These are phyloP conservation scores for Rattus norvegicus DNA, from an alignment of 2,113 vertebrate species.

Conservation along the genomic window DNA sequence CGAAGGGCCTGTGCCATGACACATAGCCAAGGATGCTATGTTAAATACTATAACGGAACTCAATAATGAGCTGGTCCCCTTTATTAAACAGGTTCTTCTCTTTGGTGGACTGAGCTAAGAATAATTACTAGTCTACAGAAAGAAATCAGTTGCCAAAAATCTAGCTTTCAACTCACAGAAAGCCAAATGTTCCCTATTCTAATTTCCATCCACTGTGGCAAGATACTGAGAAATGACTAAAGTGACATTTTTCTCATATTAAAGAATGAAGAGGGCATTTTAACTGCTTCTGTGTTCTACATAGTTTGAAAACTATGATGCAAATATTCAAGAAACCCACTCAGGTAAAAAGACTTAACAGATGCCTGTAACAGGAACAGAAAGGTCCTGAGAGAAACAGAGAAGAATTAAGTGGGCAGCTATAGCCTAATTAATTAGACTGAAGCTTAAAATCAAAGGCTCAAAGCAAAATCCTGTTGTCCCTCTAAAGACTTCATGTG, in stretches of 20 bases:
- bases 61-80: neutral
- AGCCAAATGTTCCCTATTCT: constrained; percentile 23
- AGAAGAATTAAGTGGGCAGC: constrained; percentile 8
- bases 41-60: neutral
- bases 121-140: constrained; percentile 2
- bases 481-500: neutral
- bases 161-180: constrained; percentile 34
- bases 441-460: constrained; percentile 49
- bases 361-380: neutral
- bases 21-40: neutral
- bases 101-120: constrained; percentile 12
- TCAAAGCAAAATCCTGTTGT: neutral
- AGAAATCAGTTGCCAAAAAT: constrained; percentile 59
- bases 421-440: constrained; percentile 6
- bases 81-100: constrained; percentile 45
- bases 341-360: neutral
- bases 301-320: constrained; percentile 30
- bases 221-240: constrained; percentile 30
- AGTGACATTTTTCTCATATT: constrained; percentile 2
- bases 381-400: constrained; percentile 44
- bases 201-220: constrained; percentile 21
- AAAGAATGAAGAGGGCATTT: constrained; percentile 31
- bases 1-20: neutral
- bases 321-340: constrained; percentile 53
- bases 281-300: constrained; percentile 28